Conservation (phyloP, 2,113 vertebrate species). For the Oceanodroma tethys region DNA sequence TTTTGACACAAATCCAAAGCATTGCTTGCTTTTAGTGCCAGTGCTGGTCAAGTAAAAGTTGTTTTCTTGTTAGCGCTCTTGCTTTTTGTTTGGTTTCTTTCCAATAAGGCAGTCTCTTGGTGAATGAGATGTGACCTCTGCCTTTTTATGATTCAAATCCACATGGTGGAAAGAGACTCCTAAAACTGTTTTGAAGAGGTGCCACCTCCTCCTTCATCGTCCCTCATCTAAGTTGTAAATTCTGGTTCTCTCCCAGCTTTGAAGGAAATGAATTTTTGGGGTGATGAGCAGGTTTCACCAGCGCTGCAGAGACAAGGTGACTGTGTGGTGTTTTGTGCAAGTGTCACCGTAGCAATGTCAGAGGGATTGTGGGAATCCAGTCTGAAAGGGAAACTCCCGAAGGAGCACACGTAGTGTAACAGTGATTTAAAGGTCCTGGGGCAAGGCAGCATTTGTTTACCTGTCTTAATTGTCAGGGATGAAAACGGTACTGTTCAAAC, state of each 20-base stretch:
- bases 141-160: background rate
- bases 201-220: background rate
- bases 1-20: background rate
- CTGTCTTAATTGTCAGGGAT: background rate
- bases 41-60: background rate
- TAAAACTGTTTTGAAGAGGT: background rate
- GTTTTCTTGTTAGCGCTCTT: background rate
- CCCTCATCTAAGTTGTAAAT: background rate
- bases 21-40: background rate
- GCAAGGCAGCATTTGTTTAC: background rate
- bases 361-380: background rate
- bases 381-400: background rate
- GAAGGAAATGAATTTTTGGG: background rate
- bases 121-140: background rate
- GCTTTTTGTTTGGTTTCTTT: background rate
- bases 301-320: background rate
- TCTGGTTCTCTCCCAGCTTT: background rate
- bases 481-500: background rate
- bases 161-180: background rate
- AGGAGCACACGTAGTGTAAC: background rate
- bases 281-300: background rate
- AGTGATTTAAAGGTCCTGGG: background rate
- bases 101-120: background rate
- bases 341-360: background rate
- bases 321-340: background rate